Conservation (phyloP, 2,888 invertebrate species). For the Griposia aprilina region DNA sequence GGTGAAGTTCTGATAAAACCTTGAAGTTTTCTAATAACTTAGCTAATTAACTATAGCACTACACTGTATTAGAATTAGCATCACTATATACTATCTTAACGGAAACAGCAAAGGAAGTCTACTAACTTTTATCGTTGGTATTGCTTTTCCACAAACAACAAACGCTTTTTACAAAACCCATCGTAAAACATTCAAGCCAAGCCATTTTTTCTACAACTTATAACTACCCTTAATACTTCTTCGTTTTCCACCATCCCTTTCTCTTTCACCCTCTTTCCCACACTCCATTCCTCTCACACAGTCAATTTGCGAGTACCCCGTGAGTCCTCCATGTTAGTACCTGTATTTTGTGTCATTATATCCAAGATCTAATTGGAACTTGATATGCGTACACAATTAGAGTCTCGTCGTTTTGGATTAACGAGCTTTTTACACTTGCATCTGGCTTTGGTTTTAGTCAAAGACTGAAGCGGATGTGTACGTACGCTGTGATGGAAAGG, state of each 20-base stretch:
- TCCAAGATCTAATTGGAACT: slow-evolving; percentile 86
- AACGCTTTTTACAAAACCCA: not conserved
- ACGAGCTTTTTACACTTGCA: slow-evolving; percentile 84
- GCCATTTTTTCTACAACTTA: slow-evolving; percentile 47
- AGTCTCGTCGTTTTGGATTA: slow-evolving; percentile 82
- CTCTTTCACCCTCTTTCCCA: slow-evolving; percentile 8
- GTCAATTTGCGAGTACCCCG: slow-evolving; percentile 62
- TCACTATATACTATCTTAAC: not conserved
- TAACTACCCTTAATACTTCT: slow-evolving; percentile 34
- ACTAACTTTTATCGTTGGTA: not conserved
- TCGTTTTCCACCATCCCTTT: slow-evolving; percentile 41
- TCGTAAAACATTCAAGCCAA: slow-evolving; percentile 14
- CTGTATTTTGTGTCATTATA: slow-evolving; percentile 82
- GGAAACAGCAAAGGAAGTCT: not conserved
- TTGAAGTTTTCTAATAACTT: not conserved
- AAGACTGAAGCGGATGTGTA: slow-evolving; percentile 56
- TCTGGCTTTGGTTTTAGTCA: slow-evolving; percentile 41
- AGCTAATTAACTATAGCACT: not conserved
- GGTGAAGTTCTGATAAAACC: not conserved
- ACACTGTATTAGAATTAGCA: not conserved
- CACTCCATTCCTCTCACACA: slow-evolving; percentile 52
- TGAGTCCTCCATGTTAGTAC: slow-evolving; percentile 51
- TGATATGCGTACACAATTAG: slow-evolving; percentile 88
- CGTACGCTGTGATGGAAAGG: not conserved
- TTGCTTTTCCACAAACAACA: not conserved